Evolutionary conservation across 2,888 invertebrate species (phyloP), one percentile per base, ranked within the genome.

Genomic region (Phaonia tiefii): DNA sequence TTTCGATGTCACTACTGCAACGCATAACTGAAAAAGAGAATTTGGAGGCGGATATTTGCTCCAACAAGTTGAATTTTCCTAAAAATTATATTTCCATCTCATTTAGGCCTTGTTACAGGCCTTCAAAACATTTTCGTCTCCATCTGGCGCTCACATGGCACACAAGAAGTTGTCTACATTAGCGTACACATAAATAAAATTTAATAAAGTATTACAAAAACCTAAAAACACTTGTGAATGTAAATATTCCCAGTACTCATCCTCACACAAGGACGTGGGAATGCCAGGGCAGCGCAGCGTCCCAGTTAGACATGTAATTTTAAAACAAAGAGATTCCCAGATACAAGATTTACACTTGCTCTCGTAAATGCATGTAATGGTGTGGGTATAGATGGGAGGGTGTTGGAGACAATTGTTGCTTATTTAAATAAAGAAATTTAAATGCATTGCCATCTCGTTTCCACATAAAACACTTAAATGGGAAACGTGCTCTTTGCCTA

Each of bases 181-280:
- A 77, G 72, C 60, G 77, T n/a, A 20, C 66, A 67, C 58, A 77
- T 77, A 72, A 72, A 72, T 67, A 72, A 72, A 72, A 77, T 67
- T 73, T 78, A 67, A 78, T 73, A 78, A 71, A 76, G 71, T 76
- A 71, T 76, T 70, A 76, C 70, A 77, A 72, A 71, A 77, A 72
- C 60, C 49, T 37, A 25, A 22, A 77, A 77, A 72, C 71, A 77
- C 66, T 67, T 67, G 77, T 42, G 42, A 51, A 56, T 54, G 39
- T 70, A 75, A 51, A 63, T 46, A 75, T 60, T 73, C 54, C 51
- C 22, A 22, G 22, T n/a, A 3, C 51, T 20, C 51, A 22, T 25
- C 10, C 51, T 51, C 54, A 22, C 10, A 25, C 13, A 54, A 20
- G 49, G 17, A 49, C 49, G 49, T 20, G 20, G 20, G 13, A 22